phyloP scores from a whole-genome alignment of 2,888 invertebrate species.

The Standfussiana lucernea region DNA sequence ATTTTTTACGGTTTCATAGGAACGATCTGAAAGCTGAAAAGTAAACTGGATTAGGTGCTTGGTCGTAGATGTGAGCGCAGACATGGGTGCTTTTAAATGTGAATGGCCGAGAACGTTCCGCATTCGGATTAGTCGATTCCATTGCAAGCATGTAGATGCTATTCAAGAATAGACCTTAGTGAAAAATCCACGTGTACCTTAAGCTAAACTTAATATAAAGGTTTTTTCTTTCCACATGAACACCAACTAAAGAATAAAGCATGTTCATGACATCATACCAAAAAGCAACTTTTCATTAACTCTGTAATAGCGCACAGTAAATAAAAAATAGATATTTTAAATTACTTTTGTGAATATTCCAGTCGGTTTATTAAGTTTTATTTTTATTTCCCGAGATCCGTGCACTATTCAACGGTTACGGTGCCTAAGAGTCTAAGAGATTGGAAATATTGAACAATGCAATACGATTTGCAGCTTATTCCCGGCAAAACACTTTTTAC shows the following conservation, averaged over 20 bases:
- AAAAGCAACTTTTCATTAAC: background rate
- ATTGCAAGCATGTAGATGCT: slow-evolving; percentile 29
- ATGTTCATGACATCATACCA: background rate
- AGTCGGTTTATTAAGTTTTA: slow-evolving; percentile 1
- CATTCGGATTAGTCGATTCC: slow-evolving; percentile 49
- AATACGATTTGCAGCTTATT: background rate
- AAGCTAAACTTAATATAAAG: background rate
- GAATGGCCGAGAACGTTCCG: slow-evolving; percentile 47
- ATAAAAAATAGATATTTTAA: slow-evolving; percentile 26
- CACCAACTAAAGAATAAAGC: no score
- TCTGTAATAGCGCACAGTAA: background rate
- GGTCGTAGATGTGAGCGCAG: slow-evolving; percentile 58
- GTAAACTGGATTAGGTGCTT: slow-evolving; percentile 59
- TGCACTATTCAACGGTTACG: background rate
- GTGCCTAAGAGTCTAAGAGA: background rate
- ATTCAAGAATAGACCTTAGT: slow-evolving; percentile 39
- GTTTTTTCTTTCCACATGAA: background rate
- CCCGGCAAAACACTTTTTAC: background rate
- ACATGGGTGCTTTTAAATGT: slow-evolving; percentile 53
- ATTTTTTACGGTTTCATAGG: slow-evolving; percentile 63
- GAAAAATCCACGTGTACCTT: slow-evolving; percentile 1
- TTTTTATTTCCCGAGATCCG: background rate
- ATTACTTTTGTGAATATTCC: slow-evolving; percentile 3
- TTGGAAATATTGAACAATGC: background rate
- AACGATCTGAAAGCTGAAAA: slow-evolving; percentile 58